Evolutionary conservation across 2,888 invertebrate genomes (phyloP).

Genomic region (Drosophila fungiperda): DNA sequence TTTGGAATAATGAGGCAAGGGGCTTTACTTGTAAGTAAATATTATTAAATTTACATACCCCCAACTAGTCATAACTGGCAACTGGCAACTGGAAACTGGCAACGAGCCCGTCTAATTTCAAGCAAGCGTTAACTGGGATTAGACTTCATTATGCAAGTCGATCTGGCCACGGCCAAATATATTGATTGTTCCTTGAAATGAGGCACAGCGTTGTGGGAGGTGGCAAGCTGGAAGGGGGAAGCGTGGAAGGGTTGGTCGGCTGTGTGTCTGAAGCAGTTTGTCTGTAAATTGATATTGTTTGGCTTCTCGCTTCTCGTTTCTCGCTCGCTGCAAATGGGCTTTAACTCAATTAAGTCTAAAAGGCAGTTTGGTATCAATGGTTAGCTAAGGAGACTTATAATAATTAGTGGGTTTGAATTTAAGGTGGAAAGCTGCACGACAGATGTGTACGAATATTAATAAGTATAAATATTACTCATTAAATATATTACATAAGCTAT

Average conservation of each 20-base stretch:
- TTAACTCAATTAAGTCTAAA: slow-evolving; percentile 68
- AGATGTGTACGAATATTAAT: not conserved
- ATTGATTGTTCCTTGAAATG: slow-evolving; percentile 75
- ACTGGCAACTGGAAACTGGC: not conserved
- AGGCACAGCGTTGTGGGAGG: slow-evolving; percentile 24
- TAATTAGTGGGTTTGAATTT: slow-evolving; percentile 12
- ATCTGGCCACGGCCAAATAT: slow-evolving; percentile 34
- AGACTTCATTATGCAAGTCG: slow-evolving; percentile 74
- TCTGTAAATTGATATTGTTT: slow-evolving; percentile 75
- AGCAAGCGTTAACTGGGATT: slow-evolving; percentile 72
- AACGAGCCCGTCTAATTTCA: slow-evolving; percentile 33
- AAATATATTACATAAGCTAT: not conserved
- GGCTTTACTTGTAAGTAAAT: slow-evolving; percentile 75
- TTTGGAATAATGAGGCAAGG: slow-evolving; percentile 51
- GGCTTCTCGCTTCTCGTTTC: slow-evolving; percentile 43
- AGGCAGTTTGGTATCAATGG: slow-evolving; percentile 38
- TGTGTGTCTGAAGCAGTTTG: slow-evolving; percentile 7
- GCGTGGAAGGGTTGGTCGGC: not conserved
- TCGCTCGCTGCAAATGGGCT: slow-evolving; percentile 56
- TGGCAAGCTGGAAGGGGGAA: not conserved
- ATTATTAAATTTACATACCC: slow-evolving; percentile 78
- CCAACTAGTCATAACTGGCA: slow-evolving; percentile 5
- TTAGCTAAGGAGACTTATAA: slow-evolving; percentile 39
- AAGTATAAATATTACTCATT: not conserved
- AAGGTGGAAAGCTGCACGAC: not conserved